These are phyloP conservation scores for Ips typographus DNA, from an alignment of 1,140 invertebrate genomes.

Conservation along the genomic window DNA sequence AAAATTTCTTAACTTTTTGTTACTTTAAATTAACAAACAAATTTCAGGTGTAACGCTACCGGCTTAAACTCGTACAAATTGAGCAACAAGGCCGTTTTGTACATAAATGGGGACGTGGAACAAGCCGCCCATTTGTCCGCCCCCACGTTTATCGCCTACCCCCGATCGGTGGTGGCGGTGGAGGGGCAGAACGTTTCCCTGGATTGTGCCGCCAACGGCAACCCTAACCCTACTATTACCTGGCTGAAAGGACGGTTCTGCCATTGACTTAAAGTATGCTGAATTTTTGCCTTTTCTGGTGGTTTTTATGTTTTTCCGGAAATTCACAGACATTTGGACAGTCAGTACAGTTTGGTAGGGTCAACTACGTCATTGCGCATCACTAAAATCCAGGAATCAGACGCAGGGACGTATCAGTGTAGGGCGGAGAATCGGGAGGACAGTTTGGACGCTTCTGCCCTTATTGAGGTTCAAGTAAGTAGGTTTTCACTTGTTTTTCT, in stretches of 20 bases:
- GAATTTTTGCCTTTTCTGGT: slow-evolving; percentile 17
- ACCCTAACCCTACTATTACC: slow-evolving; percentile 78
- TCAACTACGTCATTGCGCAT: slow-evolving; percentile 72
- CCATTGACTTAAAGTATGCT: slow-evolving; percentile 76
- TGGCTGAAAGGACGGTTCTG: slow-evolving; percentile 94
- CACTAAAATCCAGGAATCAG: slow-evolving; percentile 71
- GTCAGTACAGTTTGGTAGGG: slow-evolving; percentile 67
- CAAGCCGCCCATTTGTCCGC: slow-evolving; percentile 36
- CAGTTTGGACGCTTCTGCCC: slow-evolving; percentile 81
- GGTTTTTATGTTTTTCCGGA: background rate
- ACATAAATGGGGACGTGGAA: slow-evolving; percentile 63
- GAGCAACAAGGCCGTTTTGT: slow-evolving; percentile 70
- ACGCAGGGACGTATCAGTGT: slow-evolving; percentile 91
- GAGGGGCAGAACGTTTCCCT: slow-evolving; percentile 75
- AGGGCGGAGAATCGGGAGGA: slow-evolving; percentile 87
- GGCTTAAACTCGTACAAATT: slow-evolving; percentile 62
- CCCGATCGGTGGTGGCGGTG: slow-evolving; percentile 59
- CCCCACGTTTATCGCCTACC: slow-evolving; percentile 66
- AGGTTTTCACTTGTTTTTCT: background rate
- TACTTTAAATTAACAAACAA: no score
- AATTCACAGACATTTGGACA: slow-evolving; percentile 64
- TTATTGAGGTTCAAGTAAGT: slow-evolving; percentile 77
- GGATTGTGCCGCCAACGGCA: slow-evolving; percentile 89
- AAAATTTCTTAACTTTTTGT: no score
- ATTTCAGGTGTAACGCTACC: slow-evolving; percentile 54